Conservation (phyloP, 2,113 vertebrate genomes). For the Gopherus flavomarginatus region DNA sequence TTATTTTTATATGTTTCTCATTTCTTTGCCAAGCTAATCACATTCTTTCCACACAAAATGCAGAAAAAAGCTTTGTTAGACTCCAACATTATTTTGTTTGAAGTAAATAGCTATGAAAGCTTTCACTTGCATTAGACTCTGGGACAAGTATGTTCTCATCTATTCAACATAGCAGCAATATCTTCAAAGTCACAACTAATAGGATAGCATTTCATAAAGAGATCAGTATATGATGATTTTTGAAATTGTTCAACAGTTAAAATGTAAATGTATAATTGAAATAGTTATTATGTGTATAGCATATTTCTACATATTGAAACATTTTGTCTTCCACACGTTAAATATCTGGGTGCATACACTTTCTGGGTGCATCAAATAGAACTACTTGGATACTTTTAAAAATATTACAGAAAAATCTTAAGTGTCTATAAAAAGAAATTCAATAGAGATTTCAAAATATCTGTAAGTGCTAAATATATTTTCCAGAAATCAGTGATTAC, state of each 20-base stretch:
- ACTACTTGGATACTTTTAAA: slow-evolving; percentile 68
- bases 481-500: slow-evolving; percentile 78
- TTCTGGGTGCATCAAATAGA: slow-evolving; percentile 67
- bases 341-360: slow-evolving; percentile 58
- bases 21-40: slow-evolving; percentile 61
- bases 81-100: slow-evolving; percentile 55
- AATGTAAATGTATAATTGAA: slow-evolving; percentile 58
- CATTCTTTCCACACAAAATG: slow-evolving; percentile 66
- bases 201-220: slow-evolving; percentile 60
- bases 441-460: slow-evolving; percentile 77
- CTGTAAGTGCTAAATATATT: slow-evolving; percentile 73
- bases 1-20: slow-evolving; percentile 48
- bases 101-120: slow-evolving; percentile 62
- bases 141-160: slow-evolving; percentile 22
- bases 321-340: slow-evolving; percentile 57
- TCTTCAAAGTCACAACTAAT: slow-evolving; percentile 45
- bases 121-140: slow-evolving; percentile 49
- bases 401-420: slow-evolving; percentile 66
- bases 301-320: slow-evolving; percentile 64
- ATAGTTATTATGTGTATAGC: slow-evolving; percentile 49
- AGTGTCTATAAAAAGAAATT: slow-evolving; percentile 77
- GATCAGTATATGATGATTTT: slow-evolving; percentile 47
- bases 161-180: slow-evolving; percentile 41
- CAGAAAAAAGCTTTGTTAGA: slow-evolving; percentile 50
- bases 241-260: slow-evolving; percentile 58